Percentiles rank a stretch among this genome's conserved stretches.
Conservation (phyloP, 23 tunicate species). For the Styela clava region DNA sequence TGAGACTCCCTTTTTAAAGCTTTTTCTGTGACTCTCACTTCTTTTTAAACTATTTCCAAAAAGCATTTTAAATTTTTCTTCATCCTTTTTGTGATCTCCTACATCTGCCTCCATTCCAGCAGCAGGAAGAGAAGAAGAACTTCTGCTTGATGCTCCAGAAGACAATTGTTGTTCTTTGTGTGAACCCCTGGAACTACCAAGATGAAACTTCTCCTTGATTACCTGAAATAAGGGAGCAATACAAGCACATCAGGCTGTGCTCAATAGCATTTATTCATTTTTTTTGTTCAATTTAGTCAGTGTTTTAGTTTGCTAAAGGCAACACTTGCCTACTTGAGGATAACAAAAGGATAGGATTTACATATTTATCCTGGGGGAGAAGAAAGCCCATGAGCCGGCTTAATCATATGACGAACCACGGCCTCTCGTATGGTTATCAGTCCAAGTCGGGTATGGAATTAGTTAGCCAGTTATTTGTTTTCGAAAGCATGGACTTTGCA, state of each 20-base stretch:
- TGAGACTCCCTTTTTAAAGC: constrained; percentile 16
- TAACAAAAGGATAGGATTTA: constrained; percentile 8
- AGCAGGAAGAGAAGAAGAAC: constrained; percentile 10
- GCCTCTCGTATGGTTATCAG: no score
- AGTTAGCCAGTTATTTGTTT: no score
- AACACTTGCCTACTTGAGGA: no score
- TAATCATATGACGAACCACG: no score
- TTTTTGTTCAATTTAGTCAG: no score
- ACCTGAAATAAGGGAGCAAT: constrained; percentile 38
- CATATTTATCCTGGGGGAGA: not conserved
- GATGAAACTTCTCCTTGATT: constrained; percentile 66
- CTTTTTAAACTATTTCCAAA: constrained; percentile 63
- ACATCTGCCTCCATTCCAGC: constrained; percentile 20
- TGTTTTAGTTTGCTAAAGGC: no score
- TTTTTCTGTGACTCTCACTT: constrained; percentile 45
- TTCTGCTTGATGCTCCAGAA: not conserved
- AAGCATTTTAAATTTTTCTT: constrained; percentile 62
- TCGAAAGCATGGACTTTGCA: no score
- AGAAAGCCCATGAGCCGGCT: not conserved
- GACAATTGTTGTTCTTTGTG: constrained; percentile 12
- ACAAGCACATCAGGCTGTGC: no score
- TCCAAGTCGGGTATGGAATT: no score
- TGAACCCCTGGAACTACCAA: constrained; percentile 25
- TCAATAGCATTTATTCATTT: no score
- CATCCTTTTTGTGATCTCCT: constrained; percentile 32